Evolutionary conservation across 2,113 vertebrate species (phyloP).

Genomic region (Pelobates fuscus): DNA sequence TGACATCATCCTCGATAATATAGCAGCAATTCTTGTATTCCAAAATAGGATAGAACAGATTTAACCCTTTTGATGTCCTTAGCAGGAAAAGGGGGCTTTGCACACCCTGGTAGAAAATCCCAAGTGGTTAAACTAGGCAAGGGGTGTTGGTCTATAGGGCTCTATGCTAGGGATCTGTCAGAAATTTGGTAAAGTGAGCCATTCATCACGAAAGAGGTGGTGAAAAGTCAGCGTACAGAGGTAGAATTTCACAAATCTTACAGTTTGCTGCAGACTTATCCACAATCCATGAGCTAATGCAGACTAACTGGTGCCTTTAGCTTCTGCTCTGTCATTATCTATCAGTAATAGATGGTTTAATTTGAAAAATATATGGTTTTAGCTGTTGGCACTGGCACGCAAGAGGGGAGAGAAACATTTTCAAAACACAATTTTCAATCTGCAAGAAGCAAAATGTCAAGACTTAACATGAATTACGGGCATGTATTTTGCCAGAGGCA

Average conservation of each 20-base stretch:
- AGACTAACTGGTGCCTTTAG: constrained; percentile 76
- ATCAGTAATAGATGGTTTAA: constrained; percentile 72
- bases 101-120: neutral
- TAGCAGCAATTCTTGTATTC: constrained; percentile 16
- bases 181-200: constrained; percentile 44
- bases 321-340: constrained; percentile 71
- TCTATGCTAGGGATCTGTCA: constrained; percentile 48
- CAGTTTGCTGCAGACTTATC: constrained; percentile 64
- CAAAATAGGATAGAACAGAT: constrained; percentile 15
- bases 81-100: neutral
- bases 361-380: constrained; percentile 67
- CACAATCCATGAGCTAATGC: constrained; percentile 68
- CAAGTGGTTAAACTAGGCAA: neutral
- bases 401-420: constrained; percentile 61
- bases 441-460: constrained; percentile 51
- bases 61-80: constrained; percentile 22
- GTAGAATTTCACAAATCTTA: constrained; percentile 58
- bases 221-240: constrained; percentile 52
- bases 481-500: no score
- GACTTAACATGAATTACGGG: constrained; percentile 37
- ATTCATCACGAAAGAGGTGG: constrained; percentile 52
- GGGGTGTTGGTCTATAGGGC: neutral
- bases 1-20: constrained; percentile 5
- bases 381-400: constrained; percentile 61
- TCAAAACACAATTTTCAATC: constrained; percentile 55